Evolutionary conservation across 2,797 vertebrate species (phyloP).

Genomic region (Liasis olivaceus): DNA sequence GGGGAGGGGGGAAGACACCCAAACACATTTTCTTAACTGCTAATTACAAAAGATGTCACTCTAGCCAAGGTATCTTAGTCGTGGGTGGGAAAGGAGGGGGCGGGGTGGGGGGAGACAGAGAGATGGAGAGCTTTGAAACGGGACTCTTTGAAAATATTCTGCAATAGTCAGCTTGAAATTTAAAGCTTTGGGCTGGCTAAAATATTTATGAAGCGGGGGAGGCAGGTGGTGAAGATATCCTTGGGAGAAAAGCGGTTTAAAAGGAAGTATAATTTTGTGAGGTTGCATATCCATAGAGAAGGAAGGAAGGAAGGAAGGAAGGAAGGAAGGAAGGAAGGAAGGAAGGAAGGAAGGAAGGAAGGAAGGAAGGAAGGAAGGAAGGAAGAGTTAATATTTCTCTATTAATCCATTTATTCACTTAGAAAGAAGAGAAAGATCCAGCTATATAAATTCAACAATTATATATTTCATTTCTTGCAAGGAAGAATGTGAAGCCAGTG

Average conservation of each 20-base stretch:
- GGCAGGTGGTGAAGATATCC: neutral
- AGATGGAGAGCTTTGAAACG: neutral
- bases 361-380: neutral
- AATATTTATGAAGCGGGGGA: neutral
- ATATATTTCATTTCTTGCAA: neutral
- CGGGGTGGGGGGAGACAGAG: fast-evolving
- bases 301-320: neutral
- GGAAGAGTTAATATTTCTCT: neutral
- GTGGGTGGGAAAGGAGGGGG: neutral
- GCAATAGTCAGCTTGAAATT: neutral
- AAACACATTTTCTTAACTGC: conserved; percentile 32
- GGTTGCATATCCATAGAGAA: no score
- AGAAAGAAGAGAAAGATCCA: neutral
- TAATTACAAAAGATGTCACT: conserved; percentile 61
- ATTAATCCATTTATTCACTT: neutral
- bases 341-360: neutral
- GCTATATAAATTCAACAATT: neutral
- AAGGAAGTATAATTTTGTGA: neutral
- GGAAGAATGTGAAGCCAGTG: neutral
- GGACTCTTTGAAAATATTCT: neutral
- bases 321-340: neutral
- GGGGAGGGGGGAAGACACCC: neutral
- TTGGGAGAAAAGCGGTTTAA: neutral
- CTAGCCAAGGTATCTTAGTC: conserved; percentile 47
- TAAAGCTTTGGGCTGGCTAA: neutral